These are phyloP conservation scores for Heliangelus exortis DNA, from an alignment of 2,797 vertebrate genomes.

Conservation along the genomic window DNA sequence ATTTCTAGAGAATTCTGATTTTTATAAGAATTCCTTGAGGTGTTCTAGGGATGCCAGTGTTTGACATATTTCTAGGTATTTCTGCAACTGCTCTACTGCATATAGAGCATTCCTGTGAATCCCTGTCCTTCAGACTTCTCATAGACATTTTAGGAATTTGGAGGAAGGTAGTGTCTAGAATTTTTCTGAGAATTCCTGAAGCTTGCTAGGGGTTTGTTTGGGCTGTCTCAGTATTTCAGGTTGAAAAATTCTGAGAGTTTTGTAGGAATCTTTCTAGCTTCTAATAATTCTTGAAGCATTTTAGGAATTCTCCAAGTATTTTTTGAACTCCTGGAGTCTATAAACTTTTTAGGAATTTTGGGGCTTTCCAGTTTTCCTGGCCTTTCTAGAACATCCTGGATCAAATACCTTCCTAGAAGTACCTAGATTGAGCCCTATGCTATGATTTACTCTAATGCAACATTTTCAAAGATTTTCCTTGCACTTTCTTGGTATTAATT, in stretches of 20 bases:
- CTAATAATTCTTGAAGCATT: neutral
- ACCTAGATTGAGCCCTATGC: neutral
- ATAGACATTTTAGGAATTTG: neutral
- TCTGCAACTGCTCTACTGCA: neutral
- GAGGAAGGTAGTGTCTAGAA: neutral
- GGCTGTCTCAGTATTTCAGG: neutral
- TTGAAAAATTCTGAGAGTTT: neutral
- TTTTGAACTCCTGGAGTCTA: neutral
- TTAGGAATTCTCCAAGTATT: neutral
- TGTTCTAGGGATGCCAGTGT: neutral
- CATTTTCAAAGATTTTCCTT: neutral
- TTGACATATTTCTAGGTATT: neutral
- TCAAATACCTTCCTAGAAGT: neutral
- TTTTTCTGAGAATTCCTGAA: neutral
- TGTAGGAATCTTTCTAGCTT: neutral
- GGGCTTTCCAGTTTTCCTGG: neutral
- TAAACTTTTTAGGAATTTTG: neutral
- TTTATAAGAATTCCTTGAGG: neutral
- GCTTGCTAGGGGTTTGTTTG: neutral
- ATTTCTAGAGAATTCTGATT: neutral
- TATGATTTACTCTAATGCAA: neutral
- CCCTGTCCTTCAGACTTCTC: neutral
- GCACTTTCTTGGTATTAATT: neutral
- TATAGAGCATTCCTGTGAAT: neutral
- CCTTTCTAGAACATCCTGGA: neutral